Base-by-base conservation (phyloP, 2,797 vertebrate species). In the Melanotaenia nigrans region DNA sequence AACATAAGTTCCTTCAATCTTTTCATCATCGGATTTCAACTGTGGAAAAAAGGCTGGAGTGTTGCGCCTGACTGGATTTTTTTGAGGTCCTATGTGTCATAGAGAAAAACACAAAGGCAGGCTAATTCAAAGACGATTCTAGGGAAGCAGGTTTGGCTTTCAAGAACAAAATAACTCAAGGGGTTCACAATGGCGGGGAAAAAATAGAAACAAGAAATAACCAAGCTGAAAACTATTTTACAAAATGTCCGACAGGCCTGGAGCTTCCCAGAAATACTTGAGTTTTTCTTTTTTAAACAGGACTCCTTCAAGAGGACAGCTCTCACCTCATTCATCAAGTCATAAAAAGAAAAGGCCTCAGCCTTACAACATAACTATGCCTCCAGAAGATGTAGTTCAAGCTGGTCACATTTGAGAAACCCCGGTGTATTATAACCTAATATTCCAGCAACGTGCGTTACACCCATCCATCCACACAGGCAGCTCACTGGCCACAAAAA, bases 91-190 rank as follows among this genome's bases (percentile, higher is more conserved):
- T 75, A 65, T 10, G 68, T 80, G 74, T 40, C 20, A 77, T 57
- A 36, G 18, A 14, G 33, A 49, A 18, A 12, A 78, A 71, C 69
- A 54, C 11, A 32, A 40, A 84, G 56, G 57, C 33, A 63, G 62
- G 40, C 75, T 69, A 82, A 90, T 87, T 87, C 87, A 87, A 73
- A 78, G 60, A 85, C 63, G 71, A 86, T 86, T 87, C 65, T 59
- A 57, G 55, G 60, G 78, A 56, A 77, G 71, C 13, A 51, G 55
- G 75, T 78, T 78, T 61, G 67, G 61, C 60, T 81, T 85, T 90
- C 79, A 85, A 83, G 60, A 76, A 64, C 70, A 71, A 82, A 87
- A 63, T 24, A 78, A 81, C 75, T 87, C 71, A 62, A 20, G 56
- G 49, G 72, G 77, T 76, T 79, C 61, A 61, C 24, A 73, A 67